Base-by-base conservation (phyloP, 2,113 vertebrate genomes). In the Protobothrops flavoviridis region DNA sequence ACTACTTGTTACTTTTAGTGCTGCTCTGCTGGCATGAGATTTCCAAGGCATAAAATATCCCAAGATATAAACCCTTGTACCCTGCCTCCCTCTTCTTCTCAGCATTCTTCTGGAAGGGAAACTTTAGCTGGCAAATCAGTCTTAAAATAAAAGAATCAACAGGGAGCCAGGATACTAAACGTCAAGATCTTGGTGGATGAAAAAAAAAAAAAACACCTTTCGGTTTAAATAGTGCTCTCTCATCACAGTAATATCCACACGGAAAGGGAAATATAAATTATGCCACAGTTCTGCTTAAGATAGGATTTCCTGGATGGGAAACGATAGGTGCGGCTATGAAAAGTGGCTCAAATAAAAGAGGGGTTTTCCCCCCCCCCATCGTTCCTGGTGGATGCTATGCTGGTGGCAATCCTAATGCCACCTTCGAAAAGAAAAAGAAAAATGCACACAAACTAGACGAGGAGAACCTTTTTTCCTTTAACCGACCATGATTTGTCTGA, bases 191-290 rank as follows among this genome's bases (percentile, higher is more conserved):
- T 50, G 85, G 45, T 1, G 29, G 24, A 17, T 5, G 23, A 23
- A 48, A 81, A 74, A 10, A 45, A 24, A 74, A 10, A 5, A 24
- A 93, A 90, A 90, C 39, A 13, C 52, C n/a, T 48, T 94, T 94
- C 55, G 61, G 57, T 87, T 69, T 91, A 89, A 90, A 90, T 87
- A 87, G 88, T 92, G 88, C 88, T 92, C 81, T 69, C 56, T 89
- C 57, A 23, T 92, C 56, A 81, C 69, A 88, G 89, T 89, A 9
- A 69, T 86, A 85, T 24, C 56, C 87, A 92, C 50, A 92, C 15
- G 56, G 21, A 23, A 81, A 69, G 53, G 88, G 57, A 92, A 26
- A 86, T 33, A 89, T 55, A 92, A 92, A 92, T 86, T 86, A 94
- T 55, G 55, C 33, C 69, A 85, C 91, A 89, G 89, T 45, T 91